phyloP scores from a whole-genome alignment of 1,140 invertebrate species.

The Drosophila guanche region DNA sequence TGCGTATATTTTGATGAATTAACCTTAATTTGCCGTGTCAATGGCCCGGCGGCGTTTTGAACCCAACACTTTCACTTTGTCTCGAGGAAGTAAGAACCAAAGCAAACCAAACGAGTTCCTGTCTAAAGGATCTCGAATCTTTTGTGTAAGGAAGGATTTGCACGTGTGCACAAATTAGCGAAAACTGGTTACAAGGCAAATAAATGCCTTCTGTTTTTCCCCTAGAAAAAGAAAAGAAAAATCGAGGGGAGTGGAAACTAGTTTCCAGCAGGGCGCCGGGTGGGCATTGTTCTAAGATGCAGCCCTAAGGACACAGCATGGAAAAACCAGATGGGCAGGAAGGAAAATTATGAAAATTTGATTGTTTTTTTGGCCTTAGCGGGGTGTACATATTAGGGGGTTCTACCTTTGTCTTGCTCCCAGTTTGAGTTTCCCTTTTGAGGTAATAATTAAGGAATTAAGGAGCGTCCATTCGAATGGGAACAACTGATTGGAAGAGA shows the following conservation, averaged over 20 bases:
- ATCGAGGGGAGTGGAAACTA: conserved; percentile 35
- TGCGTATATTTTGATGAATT: conserved; percentile 58
- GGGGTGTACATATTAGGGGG: conserved; percentile 23
- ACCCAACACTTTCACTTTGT: conserved; percentile 51
- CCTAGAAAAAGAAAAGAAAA: conserved; percentile 25
- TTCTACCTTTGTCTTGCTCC: conserved; percentile 3
- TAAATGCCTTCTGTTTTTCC: conserved; percentile 52
- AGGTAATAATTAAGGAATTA: conserved; percentile 60
- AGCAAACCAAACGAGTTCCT: conserved; percentile 28
- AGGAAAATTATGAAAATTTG: conserved; percentile 66
- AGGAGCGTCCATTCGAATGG: background rate
- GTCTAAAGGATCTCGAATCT: conserved; percentile 28
- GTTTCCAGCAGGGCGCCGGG: conserved; percentile 48
- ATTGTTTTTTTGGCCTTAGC: conserved; percentile 48
- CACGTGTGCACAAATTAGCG: conserved; percentile 78
- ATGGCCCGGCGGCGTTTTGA: conserved; percentile 57
- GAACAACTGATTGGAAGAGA: conserved; percentile 40
- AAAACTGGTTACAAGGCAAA: conserved; percentile 61
- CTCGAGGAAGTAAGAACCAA: conserved; percentile 9
- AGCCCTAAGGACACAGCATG: conserved; percentile 6
- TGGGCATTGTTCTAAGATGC: conserved; percentile 54
- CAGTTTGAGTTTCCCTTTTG: conserved; percentile 47
- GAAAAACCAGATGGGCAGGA: conserved; percentile 56
- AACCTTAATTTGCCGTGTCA: conserved; percentile 77
- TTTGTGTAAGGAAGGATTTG: conserved; percentile 66